A percentile compares a stretch with the other conserved stretches of the same genome.
Conservation (phyloP, 2,888 invertebrate genomes). For the Patella ulyssiponensis region DNA sequence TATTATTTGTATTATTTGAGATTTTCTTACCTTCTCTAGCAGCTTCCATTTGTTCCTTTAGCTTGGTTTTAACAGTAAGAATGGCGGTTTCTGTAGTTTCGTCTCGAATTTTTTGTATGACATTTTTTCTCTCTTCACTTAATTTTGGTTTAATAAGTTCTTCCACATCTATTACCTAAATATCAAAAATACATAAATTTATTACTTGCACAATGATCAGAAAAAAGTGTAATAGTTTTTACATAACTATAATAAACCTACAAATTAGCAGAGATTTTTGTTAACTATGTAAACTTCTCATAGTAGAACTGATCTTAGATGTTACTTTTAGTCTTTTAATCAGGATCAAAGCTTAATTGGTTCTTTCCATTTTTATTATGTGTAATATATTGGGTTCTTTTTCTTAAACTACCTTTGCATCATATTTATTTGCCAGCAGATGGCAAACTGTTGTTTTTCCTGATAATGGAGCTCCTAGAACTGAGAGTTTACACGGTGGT, state of each 20-base stretch:
- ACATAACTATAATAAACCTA: no score
- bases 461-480: conserved; percentile 66
- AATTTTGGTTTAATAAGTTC: conserved; percentile 59
- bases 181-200: neutral
- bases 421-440: conserved; percentile 68
- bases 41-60: conserved; percentile 63
- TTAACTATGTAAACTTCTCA: no score
- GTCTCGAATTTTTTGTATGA: conserved; percentile 54
- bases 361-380: no score
- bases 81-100: conserved; percentile 65
- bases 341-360: no score
- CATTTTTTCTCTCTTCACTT: conserved; percentile 60
- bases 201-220: no score
- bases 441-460: conserved; percentile 69
- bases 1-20: neutral
- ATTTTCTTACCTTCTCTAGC: conserved; percentile 29
- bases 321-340: no score
- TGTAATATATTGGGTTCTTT: no score
- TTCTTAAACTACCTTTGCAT: conserved; percentile 59
- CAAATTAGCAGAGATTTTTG: no score
- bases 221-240: no score
- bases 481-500: conserved; percentile 69
- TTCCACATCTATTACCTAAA: conserved; percentile 66
- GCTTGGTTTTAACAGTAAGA: conserved; percentile 56
- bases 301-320: no score